Evolutionary conservation across 2,888 invertebrate genomes (phyloP), one percentile per base, ranked within the genome.

Genomic region (Tryphoninae sp.): DNA sequence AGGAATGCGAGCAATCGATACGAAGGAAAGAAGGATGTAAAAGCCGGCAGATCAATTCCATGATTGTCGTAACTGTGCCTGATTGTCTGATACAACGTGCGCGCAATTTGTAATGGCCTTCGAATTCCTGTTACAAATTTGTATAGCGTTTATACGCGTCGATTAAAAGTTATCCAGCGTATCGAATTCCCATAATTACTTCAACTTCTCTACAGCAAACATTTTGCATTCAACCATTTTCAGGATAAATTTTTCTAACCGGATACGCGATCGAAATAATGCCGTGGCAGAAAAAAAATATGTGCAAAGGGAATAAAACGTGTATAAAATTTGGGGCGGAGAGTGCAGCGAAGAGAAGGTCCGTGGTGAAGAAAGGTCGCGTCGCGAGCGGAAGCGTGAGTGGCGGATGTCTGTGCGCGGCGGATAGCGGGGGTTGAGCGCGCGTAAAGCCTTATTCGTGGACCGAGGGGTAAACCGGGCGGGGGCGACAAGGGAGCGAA

Each of bases 391-490:
- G 72, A 76, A 76, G 49, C 51, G 11, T 22, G 13, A 4, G 75
- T 42, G 79, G 58, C 68, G 78, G 64, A 77, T 55, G 55, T 77
- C 77, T 71, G 62, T 71, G 69, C 72, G 62, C 75, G 75, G 11
- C 45, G 59, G 75, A 64, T 65, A 49, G 61, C 42, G 75, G 74
- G 82, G 53, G 33, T 33, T 79, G 75, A 73, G 58, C 72, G 72
- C 42, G 68, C 76, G 33, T 71, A 42, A 72, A 68, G 67, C 67
- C 76, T 75, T 82, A 76, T 82, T 79, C 79, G 72, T 68, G 61
- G 67, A 73, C 68, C 19, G 49, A 40, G 53, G n/a, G 64, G 77
- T 49, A 71, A 61, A 68, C 59, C 16, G 45, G 51, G 42, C 53
- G 68, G 53, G 53, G 23, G 61, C 7, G 62, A 16, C 13, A 1